A percentile compares a stretch with the other conserved stretches of the same genome.
phyloP scores from a whole-genome alignment of 2,888 invertebrate genomes.

The Phyllotreta striolata region DNA sequence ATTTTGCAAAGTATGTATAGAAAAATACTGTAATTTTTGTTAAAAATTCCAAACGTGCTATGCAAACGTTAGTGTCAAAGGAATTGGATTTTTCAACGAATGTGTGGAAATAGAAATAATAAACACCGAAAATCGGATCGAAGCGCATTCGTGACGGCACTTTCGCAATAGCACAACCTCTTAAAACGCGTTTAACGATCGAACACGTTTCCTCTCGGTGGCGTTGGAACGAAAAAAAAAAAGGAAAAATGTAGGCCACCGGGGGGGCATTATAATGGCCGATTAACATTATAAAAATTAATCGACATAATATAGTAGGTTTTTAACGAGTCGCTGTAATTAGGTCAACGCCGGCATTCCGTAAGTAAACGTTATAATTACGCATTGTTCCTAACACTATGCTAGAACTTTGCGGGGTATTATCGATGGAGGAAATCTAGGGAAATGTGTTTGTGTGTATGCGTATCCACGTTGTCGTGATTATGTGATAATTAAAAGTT shows the following conservation, averaged over 20 bases:
- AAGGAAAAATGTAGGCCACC: constrained; percentile 37
- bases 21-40: too few species aligned
- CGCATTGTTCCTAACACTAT: constrained; percentile 25
- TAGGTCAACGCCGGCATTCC: constrained; percentile 35
- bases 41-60: too few species aligned
- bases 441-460: constrained; percentile 24
- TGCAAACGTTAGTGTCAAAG: too few species aligned
- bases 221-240: not conserved
- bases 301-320: constrained; percentile 25
- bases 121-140: too few species aligned
- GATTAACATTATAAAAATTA: constrained; percentile 41
- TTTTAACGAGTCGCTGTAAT: constrained; percentile 25
- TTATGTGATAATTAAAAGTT: constrained; percentile 30
- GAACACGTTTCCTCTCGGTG: constrained; percentile 2
- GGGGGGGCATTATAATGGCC: constrained; percentile 38
- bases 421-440: constrained; percentile 27
- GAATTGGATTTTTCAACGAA: too few species aligned
- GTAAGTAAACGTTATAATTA: constrained; percentile 32
- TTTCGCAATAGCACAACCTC: not conserved
- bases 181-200: constrained; percentile 1
- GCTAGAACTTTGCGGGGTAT: constrained; percentile 8
- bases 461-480: constrained; percentile 1
- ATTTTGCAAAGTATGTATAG: too few species aligned
- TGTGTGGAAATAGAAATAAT: too few species aligned
- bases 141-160: too few species aligned